phyloP scores from a whole-genome alignment of 2,113 vertebrate genomes.

The Naja naja region DNA sequence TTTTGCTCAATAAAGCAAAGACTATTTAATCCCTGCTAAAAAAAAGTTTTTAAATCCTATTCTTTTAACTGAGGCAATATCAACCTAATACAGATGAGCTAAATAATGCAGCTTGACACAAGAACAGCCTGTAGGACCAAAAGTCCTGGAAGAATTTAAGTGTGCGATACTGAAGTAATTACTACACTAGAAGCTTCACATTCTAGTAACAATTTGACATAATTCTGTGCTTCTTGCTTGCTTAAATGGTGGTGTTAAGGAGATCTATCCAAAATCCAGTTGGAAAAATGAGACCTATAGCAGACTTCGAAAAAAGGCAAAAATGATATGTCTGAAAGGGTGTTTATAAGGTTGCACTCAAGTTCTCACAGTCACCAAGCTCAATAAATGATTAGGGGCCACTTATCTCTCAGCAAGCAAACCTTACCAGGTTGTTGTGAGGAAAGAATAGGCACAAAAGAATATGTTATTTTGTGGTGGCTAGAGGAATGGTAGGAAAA shows the following conservation, averaged over 20 bases:
- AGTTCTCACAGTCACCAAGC: not conserved
- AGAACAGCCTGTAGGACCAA: not conserved
- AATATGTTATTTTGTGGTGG: not conserved
- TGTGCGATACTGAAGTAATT: not conserved
- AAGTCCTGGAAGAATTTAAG: not conserved
- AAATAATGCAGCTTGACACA: not conserved
- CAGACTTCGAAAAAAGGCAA: not conserved
- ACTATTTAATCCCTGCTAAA: not conserved
- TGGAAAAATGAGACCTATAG: not conserved
- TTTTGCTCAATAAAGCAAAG: not conserved
- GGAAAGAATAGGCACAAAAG: not conserved
- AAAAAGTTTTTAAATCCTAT: not conserved
- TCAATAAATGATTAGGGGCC: not conserved
- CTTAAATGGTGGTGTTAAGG: not conserved
- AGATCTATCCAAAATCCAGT: not conserved
- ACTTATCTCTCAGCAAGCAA: not conserved
- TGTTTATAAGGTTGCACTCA: not conserved
- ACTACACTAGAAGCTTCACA: not conserved
- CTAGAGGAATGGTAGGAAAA: not conserved
- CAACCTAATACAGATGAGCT: not conserved
- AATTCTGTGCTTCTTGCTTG: not conserved
- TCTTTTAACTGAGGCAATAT: not conserved
- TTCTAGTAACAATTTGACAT: not conserved
- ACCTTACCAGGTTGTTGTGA: not conserved
- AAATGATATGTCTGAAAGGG: not conserved